Evolutionary conservation across 2,888 invertebrate species (phyloP).

Genomic region (Nemurella pictetii): DNA sequence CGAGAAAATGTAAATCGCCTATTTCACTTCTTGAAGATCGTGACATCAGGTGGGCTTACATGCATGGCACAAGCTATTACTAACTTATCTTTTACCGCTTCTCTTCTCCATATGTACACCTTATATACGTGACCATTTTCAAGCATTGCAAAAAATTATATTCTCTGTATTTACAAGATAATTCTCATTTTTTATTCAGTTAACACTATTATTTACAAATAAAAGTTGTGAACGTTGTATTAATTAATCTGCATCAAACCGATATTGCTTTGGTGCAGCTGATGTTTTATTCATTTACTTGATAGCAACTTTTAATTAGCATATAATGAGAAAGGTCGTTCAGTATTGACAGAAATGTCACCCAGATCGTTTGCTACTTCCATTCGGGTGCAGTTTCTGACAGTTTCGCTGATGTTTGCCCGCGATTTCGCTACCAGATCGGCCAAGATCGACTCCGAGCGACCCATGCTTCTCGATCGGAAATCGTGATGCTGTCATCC

Average conservation of each 20-base stretch:
- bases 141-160: neutral
- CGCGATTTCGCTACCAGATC: neutral
- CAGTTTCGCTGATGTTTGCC: neutral
- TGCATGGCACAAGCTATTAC: neutral
- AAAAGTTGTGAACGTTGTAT: neutral
- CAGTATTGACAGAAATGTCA: neutral
- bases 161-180: neutral
- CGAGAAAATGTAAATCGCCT: slow-evolving; percentile 13
- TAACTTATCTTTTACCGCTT: neutral
- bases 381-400: neutral
- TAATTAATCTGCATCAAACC: slow-evolving; percentile 1
- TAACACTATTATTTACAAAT: neutral
- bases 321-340: neutral
- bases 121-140: neutral
- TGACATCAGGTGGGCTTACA: neutral
- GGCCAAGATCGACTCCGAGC: too few species aligned
- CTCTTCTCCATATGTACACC: neutral
- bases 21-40: neutral
- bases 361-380: too few species aligned
- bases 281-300: neutral
- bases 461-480: neutral
- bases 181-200: neutral
- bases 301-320: neutral
- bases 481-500: neutral
- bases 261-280: neutral